Base-by-base conservation (phyloP, 2,797 vertebrate species). In the Limosa lapponica region DNA sequence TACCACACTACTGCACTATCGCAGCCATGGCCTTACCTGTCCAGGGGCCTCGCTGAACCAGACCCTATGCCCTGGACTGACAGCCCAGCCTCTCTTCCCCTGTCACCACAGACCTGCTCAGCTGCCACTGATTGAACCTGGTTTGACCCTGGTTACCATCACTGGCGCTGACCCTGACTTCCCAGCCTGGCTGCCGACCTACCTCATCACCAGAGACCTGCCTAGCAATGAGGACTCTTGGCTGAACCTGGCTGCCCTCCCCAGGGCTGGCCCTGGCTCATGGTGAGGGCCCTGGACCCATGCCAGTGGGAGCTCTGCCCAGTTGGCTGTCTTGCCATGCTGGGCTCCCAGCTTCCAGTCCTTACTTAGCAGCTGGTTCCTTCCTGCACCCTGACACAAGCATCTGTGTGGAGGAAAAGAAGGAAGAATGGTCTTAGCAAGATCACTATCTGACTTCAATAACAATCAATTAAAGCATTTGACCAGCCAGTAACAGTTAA, bases 281-380 rank as follows among this genome's bases (percentile, higher is more conserved):
- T 3, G 15, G 18, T 13, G 19, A 27, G 23, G 43, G 9, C 28
- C 28, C 17, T 14, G 39, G 30, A 10, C 14, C 30, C 24, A 27
- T 16, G 8, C 5, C 1, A 0, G 20, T 4, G 17, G 8, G 37
- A 65, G 27, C 59, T 28, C 22, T 59, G 36, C 27, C 41, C 22
- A 7, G 36, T 23, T 23, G 28, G 7, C 27, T 46, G 14, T 5
- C 20, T 16, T 3, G 39, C 13, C 1, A 0, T 7, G 24, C 25
- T 14, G 28, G 43, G 36, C n/a, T 24, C 44, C n/a, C 8, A 9
- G 12, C 22, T 17, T 13, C 43, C 22, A 19, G 25, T 1, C 16
- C 44, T 25, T 3, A 46, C 28, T 7, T 16, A 32, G 19, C 36
- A 55, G 28, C 27, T 13, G 19, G 36, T 17, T 64, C 62, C 37